Conservation (phyloP, 2,113 vertebrate genomes). For the Bos taurus region ARS-UCD2.0 NC_037339.1:37846501-37847000, state of each 20-base stretch:
- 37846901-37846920: neutral
- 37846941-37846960: neutral
- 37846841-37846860: neutral
- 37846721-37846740: neutral
- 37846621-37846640: neutral
- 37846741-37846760: neutral
- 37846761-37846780: neutral
- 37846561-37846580: neutral
- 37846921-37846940: neutral
- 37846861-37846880: neutral
- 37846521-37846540: neutral
- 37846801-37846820: neutral
- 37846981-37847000: neutral
- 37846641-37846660: neutral
- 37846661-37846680: neutral
- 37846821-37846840: accelerated
- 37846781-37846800: neutral
- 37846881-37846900: neutral
- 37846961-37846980: too few species aligned
- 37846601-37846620: neutral
- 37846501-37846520: neutral
- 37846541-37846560: neutral
- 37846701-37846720: neutral
- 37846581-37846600: neutral
- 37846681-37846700: neutral